Base-by-base conservation (phyloP, 2,113 vertebrate genomes). In the Periophthalmodon schlosseri region DNA sequence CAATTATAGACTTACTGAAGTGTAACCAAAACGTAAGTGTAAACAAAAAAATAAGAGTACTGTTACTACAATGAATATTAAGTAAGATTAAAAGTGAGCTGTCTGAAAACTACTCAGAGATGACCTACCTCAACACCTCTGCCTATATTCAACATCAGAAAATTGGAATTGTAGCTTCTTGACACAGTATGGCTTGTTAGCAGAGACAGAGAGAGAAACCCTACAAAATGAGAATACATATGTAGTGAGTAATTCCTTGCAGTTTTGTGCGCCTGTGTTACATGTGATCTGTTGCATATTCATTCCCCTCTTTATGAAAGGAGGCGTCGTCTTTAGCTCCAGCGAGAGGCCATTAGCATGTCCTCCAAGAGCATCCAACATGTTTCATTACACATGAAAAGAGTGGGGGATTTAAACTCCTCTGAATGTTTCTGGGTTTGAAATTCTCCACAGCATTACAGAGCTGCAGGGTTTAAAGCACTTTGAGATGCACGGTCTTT, bases 311-410 rank as follows among this genome's bases (percentile, higher is more conserved):
- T 21, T 56, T 23, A 46, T 76, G 58, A 85, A 86, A 84, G 75
- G 52, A 14, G 75, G n/a, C 49, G 75, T 68, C 72, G 60, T 14
- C 14, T 57, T n/a, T 16, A 68, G 73, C 65, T 72, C 4, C 39
- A 79, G 68, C 44, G 54, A 58, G 46, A 2, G 70, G 61, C 64
- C n/a, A 70, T 36, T 57, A 72, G 71, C 56, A 33, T 61, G 56
- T 24, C 69, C 66, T 69, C 39, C 69, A 33, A 28, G 68, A 76
- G 44, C 21, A 4, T 52, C 10, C 12, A 23, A 44, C 44, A 73
- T 58, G 73, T 65, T 74, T 44, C 78, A 74, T 78, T 79, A 68
- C 68, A 73, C 39, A 66, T 73, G 24, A 50, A 75, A 85, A 74
- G 52, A 72, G 63, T 66, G 10, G 34, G 63, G 44, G 75, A 58